These are phyloP conservation scores for Cylindroiulus punctatus DNA, from an alignment of 2,888 invertebrate genomes.

Conservation along the genomic window DNA sequence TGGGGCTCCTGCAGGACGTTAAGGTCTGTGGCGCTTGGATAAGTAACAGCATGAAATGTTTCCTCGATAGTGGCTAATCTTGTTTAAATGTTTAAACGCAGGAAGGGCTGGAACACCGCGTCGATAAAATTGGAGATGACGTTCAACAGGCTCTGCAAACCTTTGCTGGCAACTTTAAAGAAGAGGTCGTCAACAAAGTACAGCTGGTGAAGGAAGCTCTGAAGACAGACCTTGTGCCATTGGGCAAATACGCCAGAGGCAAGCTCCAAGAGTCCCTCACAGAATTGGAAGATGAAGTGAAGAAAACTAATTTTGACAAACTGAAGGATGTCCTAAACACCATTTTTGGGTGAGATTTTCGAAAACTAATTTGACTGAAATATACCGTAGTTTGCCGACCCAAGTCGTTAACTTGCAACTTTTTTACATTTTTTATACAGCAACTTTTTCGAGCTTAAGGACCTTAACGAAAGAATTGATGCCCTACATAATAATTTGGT, in stretches of 20 bases:
- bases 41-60: background rate
- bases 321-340: slow-evolving; percentile 47
- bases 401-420: background rate
- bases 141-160: slow-evolving; percentile 11
- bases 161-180: slow-evolving; percentile 23
- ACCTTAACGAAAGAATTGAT: slow-evolving; percentile 17
- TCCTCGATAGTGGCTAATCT: no score
- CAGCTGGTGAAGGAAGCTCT: slow-evolving; percentile 36
- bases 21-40: background rate
- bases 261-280: background rate
- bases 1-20: slow-evolving; percentile 48
- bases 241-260: background rate
- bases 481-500: background rate
- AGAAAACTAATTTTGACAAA: slow-evolving; percentile 27
- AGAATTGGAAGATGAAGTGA: slow-evolving; percentile 50
- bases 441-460: slow-evolving; percentile 51
- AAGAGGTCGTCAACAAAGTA: slow-evolving; percentile 45
- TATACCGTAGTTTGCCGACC: background rate
- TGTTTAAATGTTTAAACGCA: background rate
- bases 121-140: background rate
- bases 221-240: slow-evolving; percentile 46
- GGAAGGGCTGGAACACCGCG: slow-evolving; percentile 51
- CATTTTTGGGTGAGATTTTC: slow-evolving; percentile 48
- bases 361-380: background rate
- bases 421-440: no score